Conservation (phyloP, 1,140 invertebrate genomes). For the Drosophila fuyamai region DNA sequence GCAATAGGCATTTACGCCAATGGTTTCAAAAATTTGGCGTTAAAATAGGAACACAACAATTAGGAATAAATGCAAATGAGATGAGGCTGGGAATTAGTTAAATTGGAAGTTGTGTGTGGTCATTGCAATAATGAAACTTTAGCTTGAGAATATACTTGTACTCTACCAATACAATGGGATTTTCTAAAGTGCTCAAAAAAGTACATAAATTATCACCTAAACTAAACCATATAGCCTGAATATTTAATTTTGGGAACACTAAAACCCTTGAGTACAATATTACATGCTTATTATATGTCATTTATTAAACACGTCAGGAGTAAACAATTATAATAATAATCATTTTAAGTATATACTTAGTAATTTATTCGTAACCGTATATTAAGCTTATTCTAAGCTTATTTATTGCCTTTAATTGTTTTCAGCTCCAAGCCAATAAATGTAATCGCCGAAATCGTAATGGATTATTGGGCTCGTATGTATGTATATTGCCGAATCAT, state of each 20-base stretch:
- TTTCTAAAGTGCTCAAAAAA: too few relatives aligned
- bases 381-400: too few relatives aligned
- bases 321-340: too few relatives aligned
- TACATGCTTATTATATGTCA: neutral
- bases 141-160: neutral
- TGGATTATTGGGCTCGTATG: neutral
- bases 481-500: conserved; percentile 4
- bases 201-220: too few relatives aligned
- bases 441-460: neutral
- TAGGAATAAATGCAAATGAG: conserved; percentile 31
- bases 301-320: too few relatives aligned
- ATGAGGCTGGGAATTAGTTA: conserved; percentile 27
- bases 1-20: conserved; percentile 19
- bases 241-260: too few relatives aligned
- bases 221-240: too few relatives aligned
- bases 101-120: conserved; percentile 14
- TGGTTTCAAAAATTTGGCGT: conserved; percentile 31
- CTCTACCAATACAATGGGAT: neutral
- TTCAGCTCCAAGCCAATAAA: neutral
- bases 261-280: too few relatives aligned
- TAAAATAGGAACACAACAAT: conserved; percentile 24
- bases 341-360: too few relatives aligned
- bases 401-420: conserved; percentile 3
- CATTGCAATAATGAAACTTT: neutral
- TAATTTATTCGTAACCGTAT: too few relatives aligned